Conservation (phyloP, 2,113 vertebrate genomes). For the Otis tarda region DNA sequence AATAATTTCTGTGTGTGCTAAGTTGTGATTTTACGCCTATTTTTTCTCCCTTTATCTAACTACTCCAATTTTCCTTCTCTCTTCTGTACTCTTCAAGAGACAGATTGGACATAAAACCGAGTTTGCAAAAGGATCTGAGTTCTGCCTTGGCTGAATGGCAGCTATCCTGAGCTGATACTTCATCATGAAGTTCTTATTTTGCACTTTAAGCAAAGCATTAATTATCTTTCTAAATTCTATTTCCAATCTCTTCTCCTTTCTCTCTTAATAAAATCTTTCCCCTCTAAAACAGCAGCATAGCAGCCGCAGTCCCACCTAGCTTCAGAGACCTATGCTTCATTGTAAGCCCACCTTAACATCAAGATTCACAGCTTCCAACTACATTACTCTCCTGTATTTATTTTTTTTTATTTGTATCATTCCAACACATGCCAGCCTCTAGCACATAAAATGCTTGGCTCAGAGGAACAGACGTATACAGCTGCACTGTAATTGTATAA, state of each 20-base stretch:
- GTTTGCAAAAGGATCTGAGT: neutral
- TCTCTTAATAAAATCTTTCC: neutral
- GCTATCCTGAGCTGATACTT: constrained; percentile 3
- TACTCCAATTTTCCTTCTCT: neutral
- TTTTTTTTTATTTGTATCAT: constrained; percentile 51
- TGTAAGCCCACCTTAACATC: constrained; percentile 16
- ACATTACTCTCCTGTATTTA: constrained; percentile 20
- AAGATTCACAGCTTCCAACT: constrained; percentile 17
- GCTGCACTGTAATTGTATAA: constrained; percentile 64
- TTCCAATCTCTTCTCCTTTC: neutral
- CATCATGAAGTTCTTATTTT: constrained; percentile 23
- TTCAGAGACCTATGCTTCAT: neutral
- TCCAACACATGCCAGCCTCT: constrained; percentile 57
- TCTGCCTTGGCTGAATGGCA: neutral
- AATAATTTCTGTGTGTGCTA: neutral
- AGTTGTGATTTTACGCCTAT: neutral
- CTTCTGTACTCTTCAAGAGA: constrained; percentile 17
- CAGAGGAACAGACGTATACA: constrained; percentile 62
- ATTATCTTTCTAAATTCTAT: neutral
- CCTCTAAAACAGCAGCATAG: neutral
- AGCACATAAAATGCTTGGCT: constrained; percentile 60
- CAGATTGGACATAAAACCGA: neutral
- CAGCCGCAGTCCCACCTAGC: neutral
- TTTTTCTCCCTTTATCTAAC: neutral
- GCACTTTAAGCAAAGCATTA: constrained; percentile 11